These are phyloP conservation scores for Dendrolimus punctatus DNA, from an alignment of 1,140 invertebrate species.

Conservation along the genomic window DNA sequence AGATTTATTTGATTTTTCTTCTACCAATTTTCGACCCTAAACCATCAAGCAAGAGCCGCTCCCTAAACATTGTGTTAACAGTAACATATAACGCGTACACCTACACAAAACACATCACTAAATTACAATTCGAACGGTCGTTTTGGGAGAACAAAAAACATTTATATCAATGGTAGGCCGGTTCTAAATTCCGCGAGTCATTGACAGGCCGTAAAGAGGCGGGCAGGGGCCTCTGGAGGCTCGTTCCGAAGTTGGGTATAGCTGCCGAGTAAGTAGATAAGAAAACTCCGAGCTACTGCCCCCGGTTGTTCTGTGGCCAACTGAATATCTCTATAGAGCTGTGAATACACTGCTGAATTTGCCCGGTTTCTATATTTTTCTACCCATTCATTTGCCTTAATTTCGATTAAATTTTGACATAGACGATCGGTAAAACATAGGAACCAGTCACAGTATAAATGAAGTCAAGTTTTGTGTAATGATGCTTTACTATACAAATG, in stretches of 20 bases:
- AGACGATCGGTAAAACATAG: too few species aligned
- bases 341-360: slow-evolving; percentile 1
- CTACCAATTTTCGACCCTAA: too few species aligned
- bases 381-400: too few species aligned
- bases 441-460: too few species aligned
- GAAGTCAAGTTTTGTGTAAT: too few species aligned
- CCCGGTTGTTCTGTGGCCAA: slow-evolving; percentile 14
- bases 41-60: too few species aligned
- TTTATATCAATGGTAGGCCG: slow-evolving; percentile 67
- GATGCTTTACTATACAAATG: too few species aligned
- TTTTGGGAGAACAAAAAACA: slow-evolving; percentile 70
- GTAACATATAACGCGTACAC: too few species aligned
- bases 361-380: too few species aligned
- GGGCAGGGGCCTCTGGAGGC: slow-evolving; percentile 37
- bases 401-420: too few species aligned
- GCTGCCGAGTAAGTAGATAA: slow-evolving; percentile 48
- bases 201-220: slow-evolving; percentile 67
- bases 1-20: too few species aligned
- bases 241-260: slow-evolving; percentile 40
- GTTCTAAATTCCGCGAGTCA: slow-evolving; percentile 68
- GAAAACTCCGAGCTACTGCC: slow-evolving; percentile 41
- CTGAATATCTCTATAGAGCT: slow-evolving; percentile 17
- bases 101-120: slow-evolving; percentile 26
- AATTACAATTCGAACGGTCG: slow-evolving; percentile 67
- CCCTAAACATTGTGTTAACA: too few species aligned